Evolutionary conservation across 1,140 invertebrate species (phyloP), one percentile per base, ranked within the genome.

Genomic region (Trachymyrmex septentrionalis): DNA sequence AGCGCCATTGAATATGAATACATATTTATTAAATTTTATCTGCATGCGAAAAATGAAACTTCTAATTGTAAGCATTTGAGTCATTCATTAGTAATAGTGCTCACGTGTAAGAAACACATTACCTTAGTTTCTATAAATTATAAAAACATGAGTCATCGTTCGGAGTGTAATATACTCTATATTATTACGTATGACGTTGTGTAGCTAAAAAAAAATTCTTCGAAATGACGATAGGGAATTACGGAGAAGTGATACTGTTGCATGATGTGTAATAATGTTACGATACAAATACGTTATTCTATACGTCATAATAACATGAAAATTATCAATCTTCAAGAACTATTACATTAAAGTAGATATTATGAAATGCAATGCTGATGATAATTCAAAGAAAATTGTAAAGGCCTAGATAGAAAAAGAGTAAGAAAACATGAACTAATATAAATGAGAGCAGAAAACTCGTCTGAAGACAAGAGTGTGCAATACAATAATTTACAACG

Each of bases 201-300:
- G 7, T 61, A 16, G 38, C 61, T 72, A 48, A 73, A 82, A 82
- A 72, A 50, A 12, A 34, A 73, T 34, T 84, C 80, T 30, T 59
- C 5, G 55, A 81, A 61, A 82, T 19, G 19, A 34, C 38, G 12
- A 12, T 9, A 3, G 48, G 4, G 14, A 2, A 59, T 73, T 81
- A n/a, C 55, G 24, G n/a, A 30, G 38, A 84, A 84, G 7, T 14
- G 24, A 5, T 71, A 66, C 0, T 57, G 10, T n/a, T 38, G 34
- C 14, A 27, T 9, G 19, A 24, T 16, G 2, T 38, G 16, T 3
- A 57, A 57, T 4, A 16, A 59, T 16, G 2, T 48, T 24, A 48
- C 1, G 14, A 14, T 21, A 9, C n/a, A 10, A 34, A n/a, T 16
- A 61, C 34, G 27, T 80, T n/a, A 67, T 80, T 48, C n/a, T n/a